Base-by-base conservation (phyloP, 37 sponge, comb jelly and placozoan species). In the Sycon ciliatum region DNA sequence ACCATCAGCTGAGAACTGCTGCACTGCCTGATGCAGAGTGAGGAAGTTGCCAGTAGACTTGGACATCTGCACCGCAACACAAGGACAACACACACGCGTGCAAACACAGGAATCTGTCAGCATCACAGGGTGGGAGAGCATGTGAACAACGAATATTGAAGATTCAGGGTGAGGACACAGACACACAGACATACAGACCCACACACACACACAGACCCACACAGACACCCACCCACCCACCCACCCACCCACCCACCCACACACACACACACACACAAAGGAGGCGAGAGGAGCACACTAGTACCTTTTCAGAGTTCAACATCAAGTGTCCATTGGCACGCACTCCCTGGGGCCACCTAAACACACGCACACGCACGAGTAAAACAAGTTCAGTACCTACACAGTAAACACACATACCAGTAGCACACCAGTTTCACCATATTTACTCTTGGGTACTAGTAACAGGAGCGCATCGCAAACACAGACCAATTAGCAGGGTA, bases 1-100 rank as follows among this genome's bases (percentile, higher is more conserved):
- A 76, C 95, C 99, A 75, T 92, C 93, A 78, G 93, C 93, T 27
- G 92, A 81, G 63, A 89, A 98, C 1, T 86, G 58, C 33, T 89
- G 74, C 0, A 92, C 80, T 4, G 88, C 79, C 39, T 86, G 72
- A 36, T 33, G 40, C 54, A 98, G 58, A 11, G 99, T 89, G 22
- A 98, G 57, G 64, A 98, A 92, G 77, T 98, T 98, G 1, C 99
- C 99, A 36, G 94, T 88, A 24, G 87, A 82, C 77, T 98, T 98
- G 16, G 90, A 82, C 99, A 98, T 98, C 85, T 89, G 61, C 0
- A 79, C 2, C 3, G 39, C 11, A 11, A 67, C 4, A 33, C 3
- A 37, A n/a, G 38, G n/a, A 67, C n/a, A 67, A 36, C 4, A 65
- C 18, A 30, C 4, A 64, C 65, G 34, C 65, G 22, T 26, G 24